Base-by-base conservation (phyloP, 2,888 invertebrate species). In the Abscondita cerata region DNA sequence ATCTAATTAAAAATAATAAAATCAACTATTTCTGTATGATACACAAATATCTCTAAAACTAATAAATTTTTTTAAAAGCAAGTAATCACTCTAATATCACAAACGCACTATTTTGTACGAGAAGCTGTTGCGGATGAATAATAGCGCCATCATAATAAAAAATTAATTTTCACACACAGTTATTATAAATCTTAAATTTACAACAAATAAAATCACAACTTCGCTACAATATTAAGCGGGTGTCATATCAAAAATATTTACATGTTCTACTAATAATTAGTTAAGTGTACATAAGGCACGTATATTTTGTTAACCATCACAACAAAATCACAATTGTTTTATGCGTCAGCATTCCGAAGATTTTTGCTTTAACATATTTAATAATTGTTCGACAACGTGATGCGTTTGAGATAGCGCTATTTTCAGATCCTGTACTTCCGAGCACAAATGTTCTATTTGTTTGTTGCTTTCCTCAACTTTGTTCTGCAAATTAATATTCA, bases 391-490 rank as follows among this genome's bases (percentile, higher is more conserved):
- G 33, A 79, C 71, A 51, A 77, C 68, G 68, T 80, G 80, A 62
- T 83, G 82, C 69, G 81, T 83, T 61, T 81, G 80, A 44, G 79
- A 79, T 46, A 84, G 72, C 12, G 79, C 80, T 67, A 72, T 72
- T 80, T 89, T 88, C 75, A 89, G 81, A 78, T 89, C 90, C 72
- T 84, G 84, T 58, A 90, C 84, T 81, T 90, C 90, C 76, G 86
- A 86, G 46, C 87, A 86, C 68, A 90, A 79, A 71, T 84, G 83
- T 56, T 87, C 87, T 51, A 89, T 86, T 73, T 85, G 86, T 71
- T 90, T 89, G 1, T 86, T 84, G 61, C 87, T 88, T 72, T 88
- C 88, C 64, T 90, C 89, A 52, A 90, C 80, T 74, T 87, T 86
- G 52, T 83, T 85, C 61, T 89, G 88, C 44, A 90, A 71, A 63